Conservation (phyloP, 2,113 vertebrate species). For the Zosterops borbonicus region DNA sequence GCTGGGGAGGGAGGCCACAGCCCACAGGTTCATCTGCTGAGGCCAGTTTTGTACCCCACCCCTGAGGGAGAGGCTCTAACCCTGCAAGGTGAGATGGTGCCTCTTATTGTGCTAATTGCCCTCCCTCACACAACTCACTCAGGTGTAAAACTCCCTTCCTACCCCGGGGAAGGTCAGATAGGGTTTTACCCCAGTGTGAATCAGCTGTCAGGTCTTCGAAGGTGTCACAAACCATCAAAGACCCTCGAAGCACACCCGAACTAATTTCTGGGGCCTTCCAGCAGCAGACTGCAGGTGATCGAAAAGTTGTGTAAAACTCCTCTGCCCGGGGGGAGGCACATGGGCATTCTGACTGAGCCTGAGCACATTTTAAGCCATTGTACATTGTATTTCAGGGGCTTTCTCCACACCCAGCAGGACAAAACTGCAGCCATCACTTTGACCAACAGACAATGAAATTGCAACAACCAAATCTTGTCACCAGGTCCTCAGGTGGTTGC, state of each 20-base stretch:
- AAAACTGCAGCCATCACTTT: not conserved
- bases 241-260: accelerated
- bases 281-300: accelerated
- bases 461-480: not conserved
- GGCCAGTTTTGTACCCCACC: not conserved
- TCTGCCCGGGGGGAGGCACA: not conserved
- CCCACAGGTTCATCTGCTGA: not conserved
- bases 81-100: not conserved
- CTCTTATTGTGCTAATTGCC: not conserved
- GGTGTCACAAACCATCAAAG: not conserved
- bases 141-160: not conserved
- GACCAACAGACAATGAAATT: not conserved
- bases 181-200: too few species aligned
- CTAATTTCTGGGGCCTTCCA: not conserved
- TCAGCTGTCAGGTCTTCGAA: too few species aligned
- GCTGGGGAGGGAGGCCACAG: not conserved
- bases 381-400: not conserved
- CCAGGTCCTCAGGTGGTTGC: accelerated
- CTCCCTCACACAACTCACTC: too few species aligned
- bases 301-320: accelerated
- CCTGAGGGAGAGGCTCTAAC: not conserved
- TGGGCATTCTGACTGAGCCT: not conserved
- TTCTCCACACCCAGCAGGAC: accelerated
- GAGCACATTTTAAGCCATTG: accelerated
- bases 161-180: not conserved